Evolutionary conservation across 37 sponge, comb jelly and placozoan species (phyloP), one percentile per base, ranked within the genome.

Genomic region (Chondrilla cf. caribensis): DNA sequence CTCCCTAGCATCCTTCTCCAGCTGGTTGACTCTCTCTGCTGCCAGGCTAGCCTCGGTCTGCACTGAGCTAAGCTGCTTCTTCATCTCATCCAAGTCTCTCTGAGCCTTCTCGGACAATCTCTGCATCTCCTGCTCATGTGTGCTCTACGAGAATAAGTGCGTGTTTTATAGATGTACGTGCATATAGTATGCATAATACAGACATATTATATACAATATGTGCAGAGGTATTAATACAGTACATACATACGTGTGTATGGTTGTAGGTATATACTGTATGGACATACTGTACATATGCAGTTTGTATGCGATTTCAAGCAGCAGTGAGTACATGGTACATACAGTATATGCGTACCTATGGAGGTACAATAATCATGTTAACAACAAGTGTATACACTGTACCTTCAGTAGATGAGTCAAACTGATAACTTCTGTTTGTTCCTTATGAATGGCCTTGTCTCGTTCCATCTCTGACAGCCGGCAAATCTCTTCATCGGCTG

Each of bases 391-490:
- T 47, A 47, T 47, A 11, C 11, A 47, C 11, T 17, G 72, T 15
- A 79, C 82, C 62, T 88, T 67, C 42, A 91, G 73, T 41, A 91
- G 60, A 58, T 90, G 86, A 3, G 89, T 89, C 39, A 94, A n/a
- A 9, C 78, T 29, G 15, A 73, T 78, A 5, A 90, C 83, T 68
- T 94, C 93, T 28, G 86, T 81, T 38, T 91, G 89, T 11, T 86
- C 51, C 6, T 6, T 47, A 47, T 11, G 51, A 47, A 47, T 11
- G 32, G 81, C 84, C 24, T 83, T 62, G 0, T 78, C 76, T 0
- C 84, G 39, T 77, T 94, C 90, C 14, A 94, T 66, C 2, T 80
- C 55, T 0, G 77, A 38, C 3, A 91, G 71, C 5, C 88, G 89
- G 17, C 80, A 40, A 77, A 94, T 80, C 14, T 81, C 60, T 17